Evolutionary conservation across 2,797 vertebrate species (phyloP), one percentile per base, ranked within the genome.

Genomic region (Urosaurus nigricauda): DNA sequence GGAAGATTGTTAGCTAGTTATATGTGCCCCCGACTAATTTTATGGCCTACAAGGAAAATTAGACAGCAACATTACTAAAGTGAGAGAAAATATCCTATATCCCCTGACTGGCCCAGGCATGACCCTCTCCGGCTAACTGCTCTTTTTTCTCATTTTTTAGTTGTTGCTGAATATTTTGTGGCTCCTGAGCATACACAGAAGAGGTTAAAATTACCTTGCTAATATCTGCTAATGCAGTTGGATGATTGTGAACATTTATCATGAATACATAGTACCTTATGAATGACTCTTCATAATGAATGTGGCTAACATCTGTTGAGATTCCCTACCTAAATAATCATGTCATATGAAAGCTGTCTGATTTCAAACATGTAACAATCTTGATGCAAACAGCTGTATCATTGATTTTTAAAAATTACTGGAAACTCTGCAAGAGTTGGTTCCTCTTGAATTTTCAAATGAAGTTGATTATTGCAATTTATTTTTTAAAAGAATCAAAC

Each of bases 361-460:
- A 35, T 73, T 24, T 73, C 43, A 74, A 19, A 32, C 14, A 74
- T 13, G 68, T 24, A 74, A 75, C 16, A 29, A 75, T 40, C 37
- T 40, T 37, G 7, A 74, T 9, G 1, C 35, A 84, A 29, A 43
- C 58, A 47, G 40, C 53, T 73, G 14, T 17, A 3, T 70, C 5
- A 26, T 63, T 26, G 26, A 60, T 73, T 19, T 75, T 60, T 37
- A 43, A 85, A 24, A 21, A 85, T 77, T 63, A 85, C 56, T 85
- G 84, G 74, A 60, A 75, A 60, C 40, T 7, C 47, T 12, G 5
- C 58, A 29, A 2, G 16, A 24, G 58, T 60, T 63, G 43, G 73
- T 85, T 85, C 53, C 71, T 85, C 84, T 85, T 75, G 37, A 60
- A 43, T 85, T 77, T 77, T 85, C 84, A 32, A n/a, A 40, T 43